Evolutionary conservation across 2,888 invertebrate genomes (phyloP).

Genomic region (Tetramorium bicarinatum): DNA sequence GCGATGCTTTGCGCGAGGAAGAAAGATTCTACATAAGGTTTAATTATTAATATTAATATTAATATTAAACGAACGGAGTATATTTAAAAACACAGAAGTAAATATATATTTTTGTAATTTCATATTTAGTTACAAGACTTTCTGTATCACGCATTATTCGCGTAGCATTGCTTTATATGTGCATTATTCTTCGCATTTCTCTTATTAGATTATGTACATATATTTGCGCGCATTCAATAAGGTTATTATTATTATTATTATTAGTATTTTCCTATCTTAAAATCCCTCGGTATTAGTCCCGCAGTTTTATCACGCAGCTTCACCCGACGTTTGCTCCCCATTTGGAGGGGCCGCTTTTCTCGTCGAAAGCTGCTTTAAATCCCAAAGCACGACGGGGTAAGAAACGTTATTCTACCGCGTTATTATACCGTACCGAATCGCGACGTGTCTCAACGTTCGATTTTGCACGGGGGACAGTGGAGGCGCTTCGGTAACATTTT

Average conservation of each 20-base stretch:
- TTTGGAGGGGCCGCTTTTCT: not conserved
- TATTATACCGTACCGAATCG: slow-evolving; percentile 29
- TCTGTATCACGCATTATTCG: not conserved
- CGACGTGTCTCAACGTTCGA: slow-evolving; percentile 18
- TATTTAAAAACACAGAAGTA: not conserved
- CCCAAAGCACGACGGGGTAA: slow-evolving; percentile 8
- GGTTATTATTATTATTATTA: slow-evolving; percentile 11
- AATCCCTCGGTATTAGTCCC: slow-evolving; percentile 2
- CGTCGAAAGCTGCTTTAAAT: slow-evolving; percentile 32
- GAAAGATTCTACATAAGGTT: not conserved
- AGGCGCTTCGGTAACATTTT: slow-evolving; percentile 28
- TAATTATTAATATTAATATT: too few relatives aligned
- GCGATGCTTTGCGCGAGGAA: slow-evolving; percentile 21
- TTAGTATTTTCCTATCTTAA: slow-evolving; percentile 10
- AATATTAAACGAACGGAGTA: not conserved
- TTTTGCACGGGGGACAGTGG: not conserved
- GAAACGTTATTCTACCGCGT: slow-evolving; percentile 6
- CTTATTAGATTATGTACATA: not conserved
- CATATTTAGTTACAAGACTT: not conserved
- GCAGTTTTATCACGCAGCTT: slow-evolving; percentile 15
- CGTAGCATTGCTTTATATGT: not conserved
- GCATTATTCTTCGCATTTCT: not conserved
- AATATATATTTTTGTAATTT: not conserved
- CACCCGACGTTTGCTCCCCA: not conserved
- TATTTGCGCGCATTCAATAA: not conserved